phyloP scores from a whole-genome alignment of 2,888 invertebrate species.

The Tenthredo scrophulariae region DNA sequence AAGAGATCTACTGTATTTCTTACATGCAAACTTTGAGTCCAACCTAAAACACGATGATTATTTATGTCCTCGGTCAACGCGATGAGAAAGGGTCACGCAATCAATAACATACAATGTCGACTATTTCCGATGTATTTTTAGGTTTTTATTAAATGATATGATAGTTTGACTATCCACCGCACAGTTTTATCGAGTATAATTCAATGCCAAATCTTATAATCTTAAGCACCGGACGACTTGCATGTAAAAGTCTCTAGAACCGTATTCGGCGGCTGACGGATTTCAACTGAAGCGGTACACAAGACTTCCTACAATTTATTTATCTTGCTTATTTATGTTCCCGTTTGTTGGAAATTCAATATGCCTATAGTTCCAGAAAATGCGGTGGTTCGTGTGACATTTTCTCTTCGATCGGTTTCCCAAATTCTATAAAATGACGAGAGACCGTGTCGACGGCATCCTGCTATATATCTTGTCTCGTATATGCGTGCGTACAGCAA shows the following conservation, averaged over 20 bases:
- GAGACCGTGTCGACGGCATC: background rate
- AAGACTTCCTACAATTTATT: background rate
- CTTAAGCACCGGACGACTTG: background rate
- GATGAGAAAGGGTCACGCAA: background rate
- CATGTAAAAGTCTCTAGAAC: background rate
- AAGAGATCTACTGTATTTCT: background rate
- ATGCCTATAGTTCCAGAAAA: background rate
- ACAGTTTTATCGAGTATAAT: background rate
- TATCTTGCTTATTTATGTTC: background rate
- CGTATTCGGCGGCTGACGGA: conserved; percentile 24
- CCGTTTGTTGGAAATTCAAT: background rate
- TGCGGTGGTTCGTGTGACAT: background rate
- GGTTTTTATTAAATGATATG: background rate
- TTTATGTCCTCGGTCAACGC: background rate
- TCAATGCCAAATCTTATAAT: background rate
- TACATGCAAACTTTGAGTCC: background rate
- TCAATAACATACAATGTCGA: background rate
- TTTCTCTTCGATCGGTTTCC: background rate
- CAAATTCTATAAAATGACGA: background rate
- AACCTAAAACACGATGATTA: background rate
- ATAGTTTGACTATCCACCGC: background rate
- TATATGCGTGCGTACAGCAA: background rate
- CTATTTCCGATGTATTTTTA: background rate
- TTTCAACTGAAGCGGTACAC: conserved; percentile 13
- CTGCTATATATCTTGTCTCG: background rate